Evolutionary conservation across 2,113 vertebrate genomes (phyloP).

Genomic region (Vimba vimba): DNA sequence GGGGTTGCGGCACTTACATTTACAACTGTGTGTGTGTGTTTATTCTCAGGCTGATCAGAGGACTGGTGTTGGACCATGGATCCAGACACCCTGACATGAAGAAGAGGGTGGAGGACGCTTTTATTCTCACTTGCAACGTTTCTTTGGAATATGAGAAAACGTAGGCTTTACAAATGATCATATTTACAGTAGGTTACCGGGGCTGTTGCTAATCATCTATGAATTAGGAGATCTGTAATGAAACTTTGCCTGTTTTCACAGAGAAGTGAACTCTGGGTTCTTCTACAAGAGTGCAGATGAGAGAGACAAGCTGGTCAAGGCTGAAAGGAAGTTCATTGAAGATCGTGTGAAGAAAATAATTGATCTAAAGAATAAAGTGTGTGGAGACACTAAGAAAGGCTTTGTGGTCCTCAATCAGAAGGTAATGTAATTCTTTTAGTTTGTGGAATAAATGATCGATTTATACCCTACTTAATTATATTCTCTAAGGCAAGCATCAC

Average conservation of each 20-base stretch:
- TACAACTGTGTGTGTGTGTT: neutral
- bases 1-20: too few relatives aligned
- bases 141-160: slow-evolving; percentile 98
- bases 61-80: slow-evolving; percentile 94
- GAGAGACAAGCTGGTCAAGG: slow-evolving; percentile 92
- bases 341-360: slow-evolving; percentile 94
- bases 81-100: slow-evolving; percentile 98
- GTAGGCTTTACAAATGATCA: slow-evolving; percentile 62
- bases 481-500: too few relatives aligned
- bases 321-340: slow-evolving; percentile 96
- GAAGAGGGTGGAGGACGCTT: slow-evolving; percentile 94
- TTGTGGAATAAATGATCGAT: too few relatives aligned
- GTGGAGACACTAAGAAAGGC: slow-evolving; percentile 85
- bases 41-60: slow-evolving; percentile 79
- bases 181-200: neutral
- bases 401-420: slow-evolving; percentile 98
- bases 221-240: neutral
- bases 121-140: slow-evolving; percentile 91
- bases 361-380: slow-evolving; percentile 87
- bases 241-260: slow-evolving; percentile 51
- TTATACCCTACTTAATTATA: too few relatives aligned
- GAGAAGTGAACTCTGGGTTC: slow-evolving; percentile 98
- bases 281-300: slow-evolving; percentile 97
- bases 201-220: neutral
- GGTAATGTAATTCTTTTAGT: slow-evolving; percentile 69